These are phyloP conservation scores for Tenthredo notha DNA, from an alignment of 2,888 invertebrate species.

Conservation along the genomic window DNA sequence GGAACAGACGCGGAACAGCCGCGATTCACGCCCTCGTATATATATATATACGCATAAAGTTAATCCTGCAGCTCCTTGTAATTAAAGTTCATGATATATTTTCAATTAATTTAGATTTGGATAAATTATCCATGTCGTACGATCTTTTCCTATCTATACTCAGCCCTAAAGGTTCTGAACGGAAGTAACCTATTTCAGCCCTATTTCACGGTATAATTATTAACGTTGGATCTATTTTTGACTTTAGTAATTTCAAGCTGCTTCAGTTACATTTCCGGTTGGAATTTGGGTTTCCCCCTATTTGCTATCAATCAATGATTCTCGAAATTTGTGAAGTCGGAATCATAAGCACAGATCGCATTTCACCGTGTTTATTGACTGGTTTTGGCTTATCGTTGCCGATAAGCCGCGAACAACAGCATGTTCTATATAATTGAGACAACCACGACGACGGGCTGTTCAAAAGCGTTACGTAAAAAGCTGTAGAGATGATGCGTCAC, in stretches of 20 bases:
- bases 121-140: neutral
- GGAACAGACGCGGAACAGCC: slow-evolving; percentile 25
- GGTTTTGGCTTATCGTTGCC: slow-evolving; percentile 18
- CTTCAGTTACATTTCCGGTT: slow-evolving; percentile 21
- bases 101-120: neutral
- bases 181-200: slow-evolving; percentile 37
- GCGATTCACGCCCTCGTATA: neutral
- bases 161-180: slow-evolving; percentile 12
- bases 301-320: neutral
- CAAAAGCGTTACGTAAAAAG: slow-evolving; percentile 52
- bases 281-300: neutral
- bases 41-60: neutral
- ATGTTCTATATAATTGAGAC: slow-evolving; percentile 18
- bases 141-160: neutral
- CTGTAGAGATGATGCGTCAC: slow-evolving; percentile 47
- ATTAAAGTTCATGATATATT: neutral
- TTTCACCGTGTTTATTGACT: slow-evolving; percentile 25
- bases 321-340: neutral
- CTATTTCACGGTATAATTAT: neutral
- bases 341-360: neutral
- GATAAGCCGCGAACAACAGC: slow-evolving; percentile 8
- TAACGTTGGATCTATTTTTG: slow-evolving; percentile 37
- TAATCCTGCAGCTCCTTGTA: neutral
- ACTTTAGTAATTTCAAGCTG: neutral
- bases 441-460: neutral